A percentile compares a stretch with the other conserved stretches of the same genome.
Conservation (phyloP, 2,797 vertebrate genomes). For the Typhlichthys eigenmanni region DNA sequence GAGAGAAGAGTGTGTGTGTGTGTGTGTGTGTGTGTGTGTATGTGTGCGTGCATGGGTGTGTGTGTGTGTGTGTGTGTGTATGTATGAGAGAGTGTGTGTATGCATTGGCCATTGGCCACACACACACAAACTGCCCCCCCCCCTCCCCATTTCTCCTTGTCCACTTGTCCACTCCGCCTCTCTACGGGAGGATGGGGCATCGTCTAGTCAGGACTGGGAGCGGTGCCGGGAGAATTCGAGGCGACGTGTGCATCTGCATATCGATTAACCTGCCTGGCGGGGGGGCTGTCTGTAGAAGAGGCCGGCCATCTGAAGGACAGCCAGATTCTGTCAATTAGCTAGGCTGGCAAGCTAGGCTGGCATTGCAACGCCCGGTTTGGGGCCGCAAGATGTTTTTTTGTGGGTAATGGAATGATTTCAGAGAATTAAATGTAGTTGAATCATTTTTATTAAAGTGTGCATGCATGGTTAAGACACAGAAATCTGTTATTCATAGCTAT, state of each 20-base stretch:
- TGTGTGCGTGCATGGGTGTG: neutral
- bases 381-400: neutral
- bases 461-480: neutral
- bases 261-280: constrained; percentile 45
- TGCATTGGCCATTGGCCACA: neutral
- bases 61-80: neutral
- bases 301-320: constrained; percentile 24
- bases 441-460: too few relatives aligned
- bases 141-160: constrained; percentile 29
- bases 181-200: constrained; percentile 31
- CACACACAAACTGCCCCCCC: constrained; percentile 5
- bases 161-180: constrained; percentile 32
- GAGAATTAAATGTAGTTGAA: too few relatives aligned
- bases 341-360: too few relatives aligned
- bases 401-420: too few relatives aligned
- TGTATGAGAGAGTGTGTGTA: neutral
- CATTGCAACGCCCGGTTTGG: neutral
- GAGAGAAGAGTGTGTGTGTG: too few relatives aligned
- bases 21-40: too few relatives aligned
- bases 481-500: neutral
- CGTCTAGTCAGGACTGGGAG: constrained; percentile 32
- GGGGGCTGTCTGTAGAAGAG: constrained; percentile 17
- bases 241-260: constrained; percentile 32
- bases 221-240: constrained; percentile 45
- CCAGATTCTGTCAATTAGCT: neutral